Conservation (phyloP, 2,888 invertebrate genomes). For the Ormyrus rosae region DNA sequence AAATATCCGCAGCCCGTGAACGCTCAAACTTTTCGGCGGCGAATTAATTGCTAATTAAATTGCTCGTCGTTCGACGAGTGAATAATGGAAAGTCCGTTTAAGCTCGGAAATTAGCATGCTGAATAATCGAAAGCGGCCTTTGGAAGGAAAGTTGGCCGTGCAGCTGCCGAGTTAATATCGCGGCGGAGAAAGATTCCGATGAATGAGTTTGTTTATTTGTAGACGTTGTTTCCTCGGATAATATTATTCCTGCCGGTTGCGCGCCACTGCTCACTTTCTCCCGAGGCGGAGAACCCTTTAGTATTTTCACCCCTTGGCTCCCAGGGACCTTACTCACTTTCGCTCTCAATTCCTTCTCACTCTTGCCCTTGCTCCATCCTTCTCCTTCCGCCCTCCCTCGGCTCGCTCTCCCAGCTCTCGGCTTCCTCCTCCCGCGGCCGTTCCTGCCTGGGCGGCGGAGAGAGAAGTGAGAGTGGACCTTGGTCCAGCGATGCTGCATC, state of each 20-base stretch:
- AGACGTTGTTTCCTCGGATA: slow-evolving; percentile 33
- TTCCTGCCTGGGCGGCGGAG: slow-evolving; percentile 6
- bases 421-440: slow-evolving; percentile 54
- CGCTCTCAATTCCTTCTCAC: slow-evolving; percentile 71
- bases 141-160: no score
- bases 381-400: slow-evolving; percentile 30
- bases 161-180: no score
- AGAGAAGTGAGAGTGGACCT: slow-evolving; percentile 74
- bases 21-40: no score
- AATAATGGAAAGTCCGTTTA: no score
- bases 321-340: slow-evolving; percentile 70
- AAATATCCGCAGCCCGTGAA: not conserved
- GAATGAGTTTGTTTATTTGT: slow-evolving; percentile 41
- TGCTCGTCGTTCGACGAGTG: no score
- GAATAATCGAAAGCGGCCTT: no score
- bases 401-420: slow-evolving; percentile 38
- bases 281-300: slow-evolving; percentile 69
- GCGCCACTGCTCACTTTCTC: slow-evolving; percentile 74
- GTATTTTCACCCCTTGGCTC: slow-evolving; percentile 70
- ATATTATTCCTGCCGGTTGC: slow-evolving; percentile 61
- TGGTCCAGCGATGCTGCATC: slow-evolving; percentile 73
- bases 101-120: no score
- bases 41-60: no score
- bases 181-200: not conserved
- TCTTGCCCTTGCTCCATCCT: slow-evolving; percentile 48